phyloP scores from a whole-genome alignment of 2,113 vertebrate species.

The Pachyramphus minor region DNA sequence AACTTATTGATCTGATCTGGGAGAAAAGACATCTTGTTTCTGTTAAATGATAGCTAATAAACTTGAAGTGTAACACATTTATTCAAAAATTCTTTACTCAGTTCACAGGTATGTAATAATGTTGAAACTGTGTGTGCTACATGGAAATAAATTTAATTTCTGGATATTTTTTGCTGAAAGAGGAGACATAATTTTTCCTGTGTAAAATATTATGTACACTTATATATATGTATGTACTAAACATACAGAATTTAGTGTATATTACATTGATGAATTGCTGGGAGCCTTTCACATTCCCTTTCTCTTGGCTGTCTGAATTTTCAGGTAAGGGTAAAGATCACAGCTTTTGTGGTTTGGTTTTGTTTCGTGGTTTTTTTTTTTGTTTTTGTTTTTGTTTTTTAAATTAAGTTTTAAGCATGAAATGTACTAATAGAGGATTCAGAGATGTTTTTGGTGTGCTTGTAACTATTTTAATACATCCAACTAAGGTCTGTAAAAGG shows the following conservation, averaged over 20 bases:
- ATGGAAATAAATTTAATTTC: background rate
- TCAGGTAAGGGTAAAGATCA: background rate
- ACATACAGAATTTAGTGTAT: background rate
- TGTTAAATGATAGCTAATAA: background rate
- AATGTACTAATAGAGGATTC: background rate
- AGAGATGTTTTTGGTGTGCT: background rate
- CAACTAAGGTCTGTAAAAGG: background rate
- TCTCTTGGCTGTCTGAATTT: background rate
- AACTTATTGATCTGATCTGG: background rate
- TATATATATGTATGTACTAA: background rate
- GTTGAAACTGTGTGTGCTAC: background rate
- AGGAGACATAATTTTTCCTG: background rate
- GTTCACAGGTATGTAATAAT: background rate
- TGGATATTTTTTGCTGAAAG: background rate
- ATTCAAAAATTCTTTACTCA: background rate
- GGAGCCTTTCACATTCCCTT: background rate
- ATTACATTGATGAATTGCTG: background rate
- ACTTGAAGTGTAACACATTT: background rate
- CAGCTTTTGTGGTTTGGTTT: background rate
- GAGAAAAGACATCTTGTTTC: background rate
- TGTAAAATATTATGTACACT: background rate
- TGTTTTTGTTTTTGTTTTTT: background rate
- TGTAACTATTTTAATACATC: background rate
- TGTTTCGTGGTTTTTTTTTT: too few species aligned
- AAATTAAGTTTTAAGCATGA: background rate